Percentiles rank a stretch among this genome's conserved stretches.
phyloP scores from a whole-genome alignment of 2,113 vertebrate genomes.

The Sialia sialis region DNA sequence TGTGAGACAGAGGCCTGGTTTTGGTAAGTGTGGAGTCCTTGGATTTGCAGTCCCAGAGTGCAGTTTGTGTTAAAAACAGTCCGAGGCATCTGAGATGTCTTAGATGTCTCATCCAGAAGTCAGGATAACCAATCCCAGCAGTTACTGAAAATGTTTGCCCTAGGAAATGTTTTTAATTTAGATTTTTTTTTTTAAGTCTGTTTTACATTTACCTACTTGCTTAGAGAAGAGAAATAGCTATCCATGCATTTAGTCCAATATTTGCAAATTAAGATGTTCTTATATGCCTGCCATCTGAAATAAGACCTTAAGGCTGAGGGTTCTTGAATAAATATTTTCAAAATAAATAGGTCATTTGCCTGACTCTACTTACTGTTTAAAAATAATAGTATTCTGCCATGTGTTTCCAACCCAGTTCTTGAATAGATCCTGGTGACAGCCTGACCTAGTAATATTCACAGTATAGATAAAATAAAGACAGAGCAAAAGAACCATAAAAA shows the following conservation, averaged over 20 bases:
- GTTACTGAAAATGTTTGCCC: neutral
- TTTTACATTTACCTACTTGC: neutral
- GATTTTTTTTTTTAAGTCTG: neutral
- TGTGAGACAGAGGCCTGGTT: neutral
- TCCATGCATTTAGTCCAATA: neutral
- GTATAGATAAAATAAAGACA: neutral
- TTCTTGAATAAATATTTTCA: neutral
- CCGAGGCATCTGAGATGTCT: neutral
- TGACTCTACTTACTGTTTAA: neutral
- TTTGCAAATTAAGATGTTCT: neutral
- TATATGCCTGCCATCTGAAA: neutral
- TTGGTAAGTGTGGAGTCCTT: neutral
- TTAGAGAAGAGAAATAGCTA: neutral
- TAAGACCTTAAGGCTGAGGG: neutral
- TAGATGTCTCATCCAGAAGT: neutral
- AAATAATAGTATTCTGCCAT: neutral
- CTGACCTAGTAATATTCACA: neutral
- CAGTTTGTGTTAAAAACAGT: neutral
- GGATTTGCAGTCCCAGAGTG: neutral
- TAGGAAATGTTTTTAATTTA: neutral
- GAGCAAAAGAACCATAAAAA: neutral
- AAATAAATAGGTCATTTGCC: neutral
- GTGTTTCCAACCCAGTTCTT: neutral
- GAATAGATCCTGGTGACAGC: neutral
- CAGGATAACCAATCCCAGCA: neutral